Conservation (phyloP, 2,888 invertebrate genomes). For the Rotaria macrura region DNA sequence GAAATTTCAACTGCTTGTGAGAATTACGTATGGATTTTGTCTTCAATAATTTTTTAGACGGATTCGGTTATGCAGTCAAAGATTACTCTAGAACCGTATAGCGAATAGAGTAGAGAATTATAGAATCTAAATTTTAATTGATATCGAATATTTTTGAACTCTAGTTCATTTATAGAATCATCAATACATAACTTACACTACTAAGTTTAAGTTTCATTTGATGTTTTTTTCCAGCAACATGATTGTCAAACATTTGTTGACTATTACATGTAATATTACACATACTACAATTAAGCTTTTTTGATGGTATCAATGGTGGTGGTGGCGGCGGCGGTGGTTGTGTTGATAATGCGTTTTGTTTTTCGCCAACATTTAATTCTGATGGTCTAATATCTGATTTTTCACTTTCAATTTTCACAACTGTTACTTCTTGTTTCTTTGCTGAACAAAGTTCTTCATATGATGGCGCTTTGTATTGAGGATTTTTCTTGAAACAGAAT, state of each 20-base stretch:
- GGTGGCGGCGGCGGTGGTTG: no score
- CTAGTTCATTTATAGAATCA: neutral
- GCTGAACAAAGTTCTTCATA: neutral
- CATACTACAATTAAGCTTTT: neutral
- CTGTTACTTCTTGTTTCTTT: neutral
- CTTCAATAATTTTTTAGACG: no score
- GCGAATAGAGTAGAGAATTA: no score
- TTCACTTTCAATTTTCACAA: neutral
- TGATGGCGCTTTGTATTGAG: neutral
- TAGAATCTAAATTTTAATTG: no score
- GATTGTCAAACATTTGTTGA: neutral
- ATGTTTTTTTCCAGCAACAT: neutral
- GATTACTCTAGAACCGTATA: no score
- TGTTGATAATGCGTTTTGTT: no score
- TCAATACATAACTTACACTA: neutral
- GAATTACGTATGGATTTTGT: no score
- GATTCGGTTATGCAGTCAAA: no score
- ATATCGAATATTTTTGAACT: no score
- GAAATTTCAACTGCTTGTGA: no score
- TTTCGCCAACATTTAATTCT: neutral
- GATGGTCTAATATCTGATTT: no score
- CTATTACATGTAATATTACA: neutral
- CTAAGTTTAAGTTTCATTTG: neutral
- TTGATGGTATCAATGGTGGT: neutral
- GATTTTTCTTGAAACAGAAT: neutral